Evolutionary conservation across 2,888 invertebrate species (phyloP).

Genomic region (Ophion costatus): DNA sequence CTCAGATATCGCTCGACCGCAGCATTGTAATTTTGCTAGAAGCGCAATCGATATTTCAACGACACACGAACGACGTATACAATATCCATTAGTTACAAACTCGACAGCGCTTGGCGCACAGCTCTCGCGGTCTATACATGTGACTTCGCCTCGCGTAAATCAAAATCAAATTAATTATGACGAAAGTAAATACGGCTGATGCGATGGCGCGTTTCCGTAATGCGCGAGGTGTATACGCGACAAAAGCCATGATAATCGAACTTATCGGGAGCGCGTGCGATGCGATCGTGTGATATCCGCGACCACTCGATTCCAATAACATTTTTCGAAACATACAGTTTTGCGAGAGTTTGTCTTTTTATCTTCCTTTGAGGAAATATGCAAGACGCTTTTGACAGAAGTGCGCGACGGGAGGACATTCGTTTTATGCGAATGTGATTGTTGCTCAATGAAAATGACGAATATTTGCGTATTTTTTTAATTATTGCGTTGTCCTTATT

Average conservation of each 20-base stretch:
- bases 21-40: constrained; percentile 65
- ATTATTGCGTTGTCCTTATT: too few species aligned
- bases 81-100: constrained; percentile 65
- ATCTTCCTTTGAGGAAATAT: too few species aligned
- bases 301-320: constrained; percentile 8
- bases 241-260: constrained; percentile 17
- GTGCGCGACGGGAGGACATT: too few species aligned
- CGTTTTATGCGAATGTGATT: too few species aligned
- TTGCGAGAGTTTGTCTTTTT: background rate
- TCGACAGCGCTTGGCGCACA: constrained; percentile 45
- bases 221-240: constrained; percentile 9
- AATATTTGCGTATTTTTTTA: too few species aligned
- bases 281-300: constrained; percentile 14
- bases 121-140: constrained; percentile 14
- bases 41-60: constrained; percentile 64
- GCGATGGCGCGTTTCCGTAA: constrained; percentile 16
- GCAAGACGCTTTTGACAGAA: too few species aligned
- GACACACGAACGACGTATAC: constrained; percentile 58
- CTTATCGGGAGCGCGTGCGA: constrained; percentile 26
- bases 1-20: constrained; percentile 57
- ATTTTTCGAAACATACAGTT: background rate
- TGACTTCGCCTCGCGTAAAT: constrained; percentile 56
- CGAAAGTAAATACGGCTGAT: constrained; percentile 58
- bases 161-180: constrained; percentile 66
- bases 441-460: too few species aligned